Conservation (phyloP, 1,140 invertebrate genomes). For the Ptiloglossa arizonensis region DNA sequence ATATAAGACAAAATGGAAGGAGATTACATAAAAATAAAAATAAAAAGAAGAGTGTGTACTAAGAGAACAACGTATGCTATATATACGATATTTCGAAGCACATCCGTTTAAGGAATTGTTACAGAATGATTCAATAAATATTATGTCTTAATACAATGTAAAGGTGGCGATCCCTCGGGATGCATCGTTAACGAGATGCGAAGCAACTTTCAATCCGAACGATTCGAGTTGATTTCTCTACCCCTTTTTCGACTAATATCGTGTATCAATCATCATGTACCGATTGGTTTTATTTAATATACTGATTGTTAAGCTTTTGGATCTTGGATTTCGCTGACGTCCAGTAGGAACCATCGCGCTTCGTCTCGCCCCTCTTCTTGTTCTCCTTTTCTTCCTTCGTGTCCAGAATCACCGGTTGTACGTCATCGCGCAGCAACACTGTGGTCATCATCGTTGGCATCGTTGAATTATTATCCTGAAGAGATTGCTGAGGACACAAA, state of each 20-base stretch:
- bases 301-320: slow-evolving; percentile 52
- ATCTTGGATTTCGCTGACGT: slow-evolving; percentile 38
- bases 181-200: slow-evolving; percentile 33
- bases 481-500: slow-evolving; percentile 67
- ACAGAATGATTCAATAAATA: slow-evolving; percentile 50
- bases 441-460: slow-evolving; percentile 49
- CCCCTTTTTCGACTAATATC: slow-evolving; percentile 18
- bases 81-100: slow-evolving; percentile 32
- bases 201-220: slow-evolving; percentile 22
- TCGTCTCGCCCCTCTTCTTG: slow-evolving; percentile 31
- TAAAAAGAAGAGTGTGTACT: slow-evolving; percentile 9
- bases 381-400: slow-evolving; percentile 24
- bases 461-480: slow-evolving; percentile 67
- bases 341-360: background rate
- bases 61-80: slow-evolving; percentile 32
- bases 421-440: slow-evolving; percentile 63
- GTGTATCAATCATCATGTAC: slow-evolving; percentile 45
- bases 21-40: background rate
- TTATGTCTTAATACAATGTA: slow-evolving; percentile 35
- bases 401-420: slow-evolving; percentile 34
- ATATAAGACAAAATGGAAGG: slow-evolving; percentile 6
- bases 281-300: slow-evolving; percentile 49
- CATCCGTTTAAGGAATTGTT: slow-evolving; percentile 49
- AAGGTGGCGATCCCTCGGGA: slow-evolving; percentile 3
- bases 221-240: slow-evolving; percentile 28